phyloP scores from a whole-genome alignment of 1,140 invertebrate species.

The Drosophila melanogaster region DNA sequence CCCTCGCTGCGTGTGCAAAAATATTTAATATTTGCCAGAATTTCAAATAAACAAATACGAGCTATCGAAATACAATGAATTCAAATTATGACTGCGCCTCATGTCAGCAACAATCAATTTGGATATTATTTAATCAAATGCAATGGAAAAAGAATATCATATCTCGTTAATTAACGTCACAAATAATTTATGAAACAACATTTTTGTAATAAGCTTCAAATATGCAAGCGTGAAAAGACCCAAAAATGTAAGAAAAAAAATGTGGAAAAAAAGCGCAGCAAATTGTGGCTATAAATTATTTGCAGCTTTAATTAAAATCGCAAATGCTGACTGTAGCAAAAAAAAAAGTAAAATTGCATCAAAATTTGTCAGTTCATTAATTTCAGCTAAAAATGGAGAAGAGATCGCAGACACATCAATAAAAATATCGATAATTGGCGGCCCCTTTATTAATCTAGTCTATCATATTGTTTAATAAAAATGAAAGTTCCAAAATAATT shows the following conservation, averaged over 20 bases:
- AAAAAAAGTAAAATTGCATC: conserved; percentile 6
- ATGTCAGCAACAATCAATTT: conserved; percentile 26
- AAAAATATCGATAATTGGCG: neutral
- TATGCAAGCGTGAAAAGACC: conserved; percentile 7
- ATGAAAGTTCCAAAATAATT: too few species aligned
- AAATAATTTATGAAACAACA: conserved; percentile 37
- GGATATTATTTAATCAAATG: conserved; percentile 21
- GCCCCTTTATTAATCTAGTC: too few species aligned
- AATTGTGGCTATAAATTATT: conserved; percentile 31
- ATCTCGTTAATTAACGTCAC: conserved; percentile 48
- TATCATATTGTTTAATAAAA: too few species aligned
- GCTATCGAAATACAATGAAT: conserved; percentile 10
- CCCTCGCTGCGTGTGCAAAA: neutral
- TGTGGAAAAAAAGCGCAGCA: neutral
- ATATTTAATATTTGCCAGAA: conserved; percentile 3
- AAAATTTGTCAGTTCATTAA: conserved; percentile 19
- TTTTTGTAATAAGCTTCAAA: conserved; percentile 26
- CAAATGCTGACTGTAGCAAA: conserved; percentile 16
- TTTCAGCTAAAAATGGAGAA: neutral
- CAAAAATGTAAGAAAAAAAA: conserved; percentile 1
- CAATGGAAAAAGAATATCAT: conserved; percentile 14
- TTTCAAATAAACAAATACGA: conserved; percentile 14
- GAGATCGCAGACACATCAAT: neutral
- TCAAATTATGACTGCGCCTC: conserved; percentile 8
- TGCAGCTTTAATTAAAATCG: conserved; percentile 48